Evolutionary conservation across 2,888 invertebrate genomes (phyloP).

Genomic region (Acleris holmiana): DNA sequence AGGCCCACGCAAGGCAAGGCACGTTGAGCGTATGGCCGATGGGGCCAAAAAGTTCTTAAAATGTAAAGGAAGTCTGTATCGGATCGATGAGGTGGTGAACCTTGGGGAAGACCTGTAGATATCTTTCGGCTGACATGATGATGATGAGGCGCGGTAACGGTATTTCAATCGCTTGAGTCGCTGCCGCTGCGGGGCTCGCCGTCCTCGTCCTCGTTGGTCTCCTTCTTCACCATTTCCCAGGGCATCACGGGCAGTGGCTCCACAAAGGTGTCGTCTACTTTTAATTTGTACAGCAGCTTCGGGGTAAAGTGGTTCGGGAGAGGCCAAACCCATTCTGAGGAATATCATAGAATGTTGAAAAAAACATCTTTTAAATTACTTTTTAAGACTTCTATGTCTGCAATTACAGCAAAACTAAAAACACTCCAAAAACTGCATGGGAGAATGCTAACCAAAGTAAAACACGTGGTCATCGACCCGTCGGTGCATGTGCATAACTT

Average conservation of each 20-base stretch:
- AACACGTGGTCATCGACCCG: conserved; percentile 72
- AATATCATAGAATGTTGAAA: neutral
- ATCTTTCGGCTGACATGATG: too few species aligned
- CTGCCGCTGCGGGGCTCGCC: conserved; percentile 58
- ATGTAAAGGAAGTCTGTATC: too few species aligned
- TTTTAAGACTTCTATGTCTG: too few species aligned
- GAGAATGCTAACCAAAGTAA: conserved; percentile 65
- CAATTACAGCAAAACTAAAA: too few species aligned
- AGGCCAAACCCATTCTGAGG: conserved; percentile 73
- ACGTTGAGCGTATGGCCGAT: too few species aligned
- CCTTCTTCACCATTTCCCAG: conserved; percentile 70
- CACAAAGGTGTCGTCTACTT: conserved; percentile 75
- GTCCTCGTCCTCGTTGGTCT: conserved; percentile 59
- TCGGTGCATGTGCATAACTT: conserved; percentile 61
- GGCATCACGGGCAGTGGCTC: conserved; percentile 77
- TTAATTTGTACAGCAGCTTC: conserved; percentile 69
- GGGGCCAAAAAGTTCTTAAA: too few species aligned
- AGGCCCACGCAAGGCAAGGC: too few species aligned
- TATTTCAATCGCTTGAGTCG: conserved; percentile 60
- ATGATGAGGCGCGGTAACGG: neutral
- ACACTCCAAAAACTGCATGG: neutral
- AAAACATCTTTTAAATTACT: neutral
- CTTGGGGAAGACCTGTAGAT: too few species aligned
- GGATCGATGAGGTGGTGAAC: too few species aligned
- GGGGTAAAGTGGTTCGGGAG: conserved; percentile 74